Conservation (phyloP, 1,140 invertebrate species). For the Branchinecta lynchi region DNA sequence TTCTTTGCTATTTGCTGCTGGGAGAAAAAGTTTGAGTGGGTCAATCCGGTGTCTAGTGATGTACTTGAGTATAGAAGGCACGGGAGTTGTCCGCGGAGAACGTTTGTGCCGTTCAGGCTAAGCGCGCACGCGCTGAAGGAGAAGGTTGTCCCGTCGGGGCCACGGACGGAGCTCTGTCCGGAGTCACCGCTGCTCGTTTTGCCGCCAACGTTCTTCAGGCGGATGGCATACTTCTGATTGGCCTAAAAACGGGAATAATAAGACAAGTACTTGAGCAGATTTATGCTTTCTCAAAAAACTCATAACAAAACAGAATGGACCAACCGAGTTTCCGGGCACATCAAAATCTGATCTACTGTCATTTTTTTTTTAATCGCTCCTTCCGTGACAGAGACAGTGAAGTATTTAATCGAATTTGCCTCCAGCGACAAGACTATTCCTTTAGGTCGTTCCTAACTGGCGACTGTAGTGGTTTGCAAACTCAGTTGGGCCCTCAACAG, state of each 20-base stretch:
- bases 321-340: too few relatives aligned
- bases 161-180: slow-evolving; percentile 65
- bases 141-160: slow-evolving; percentile 80
- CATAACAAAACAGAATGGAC: too few relatives aligned
- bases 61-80: slow-evolving; percentile 74
- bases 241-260: slow-evolving; percentile 40
- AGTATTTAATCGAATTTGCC: too few relatives aligned
- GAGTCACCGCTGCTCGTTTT: slow-evolving; percentile 84
- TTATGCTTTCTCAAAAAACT: too few relatives aligned
- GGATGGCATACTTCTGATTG: slow-evolving; percentile 70
- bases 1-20: neutral
- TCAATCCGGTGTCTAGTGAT: slow-evolving; percentile 28
- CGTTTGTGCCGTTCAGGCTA: slow-evolving; percentile 86
- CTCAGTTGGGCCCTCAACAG: too few relatives aligned
- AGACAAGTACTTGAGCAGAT: too few relatives aligned
- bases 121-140: slow-evolving; percentile 80
- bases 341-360: too few relatives aligned
- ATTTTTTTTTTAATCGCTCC: too few relatives aligned
- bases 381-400: too few relatives aligned
- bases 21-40: neutral
- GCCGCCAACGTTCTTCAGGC: slow-evolving; percentile 76
- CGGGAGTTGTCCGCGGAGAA: slow-evolving; percentile 84
- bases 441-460: too few relatives aligned
- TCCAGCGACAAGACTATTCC: too few relatives aligned
- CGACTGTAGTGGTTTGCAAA: too few relatives aligned